Conservation (phyloP, 2,888 invertebrate genomes). For the Scaptomyza reducta region DNA sequence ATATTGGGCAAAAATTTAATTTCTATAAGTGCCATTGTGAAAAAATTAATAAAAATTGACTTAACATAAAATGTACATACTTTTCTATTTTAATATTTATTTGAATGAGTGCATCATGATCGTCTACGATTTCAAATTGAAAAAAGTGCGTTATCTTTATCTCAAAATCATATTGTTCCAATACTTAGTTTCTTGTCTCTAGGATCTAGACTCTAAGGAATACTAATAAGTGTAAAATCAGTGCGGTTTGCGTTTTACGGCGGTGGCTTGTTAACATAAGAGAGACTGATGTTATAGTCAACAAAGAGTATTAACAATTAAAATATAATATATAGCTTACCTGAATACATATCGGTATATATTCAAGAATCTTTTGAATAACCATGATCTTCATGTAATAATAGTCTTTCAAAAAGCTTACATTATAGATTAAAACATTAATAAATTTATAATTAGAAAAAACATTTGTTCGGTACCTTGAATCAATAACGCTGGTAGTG, state of each 20-base stretch:
- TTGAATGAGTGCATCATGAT: not conserved
- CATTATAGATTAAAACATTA: no score
- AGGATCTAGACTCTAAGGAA: not conserved
- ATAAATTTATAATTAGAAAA: no score
- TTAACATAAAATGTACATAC: not conserved
- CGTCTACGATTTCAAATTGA: not conserved
- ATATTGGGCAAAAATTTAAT: not conserved
- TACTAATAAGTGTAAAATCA: not conserved
- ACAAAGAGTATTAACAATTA: no score
- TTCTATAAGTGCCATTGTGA: not conserved
- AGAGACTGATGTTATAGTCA: not conserved
- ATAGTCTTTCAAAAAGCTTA: no score
- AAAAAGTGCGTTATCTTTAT: not conserved
- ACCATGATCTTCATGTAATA: no score
- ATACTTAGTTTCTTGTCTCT: not conserved
- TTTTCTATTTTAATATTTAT: not conserved
- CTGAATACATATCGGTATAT: no score
- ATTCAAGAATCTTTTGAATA: no score
- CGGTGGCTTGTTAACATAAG: not conserved
- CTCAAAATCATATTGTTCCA: not conserved
- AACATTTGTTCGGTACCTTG: no score
- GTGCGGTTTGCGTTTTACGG: not conserved
- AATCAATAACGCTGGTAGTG: no score
- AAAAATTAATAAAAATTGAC: not conserved
- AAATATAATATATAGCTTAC: no score